A percentile compares a stretch with the other conserved stretches of the same genome.
phyloP scores from a whole-genome alignment of 2,113 vertebrate species.

The Channa maculata region DNA sequence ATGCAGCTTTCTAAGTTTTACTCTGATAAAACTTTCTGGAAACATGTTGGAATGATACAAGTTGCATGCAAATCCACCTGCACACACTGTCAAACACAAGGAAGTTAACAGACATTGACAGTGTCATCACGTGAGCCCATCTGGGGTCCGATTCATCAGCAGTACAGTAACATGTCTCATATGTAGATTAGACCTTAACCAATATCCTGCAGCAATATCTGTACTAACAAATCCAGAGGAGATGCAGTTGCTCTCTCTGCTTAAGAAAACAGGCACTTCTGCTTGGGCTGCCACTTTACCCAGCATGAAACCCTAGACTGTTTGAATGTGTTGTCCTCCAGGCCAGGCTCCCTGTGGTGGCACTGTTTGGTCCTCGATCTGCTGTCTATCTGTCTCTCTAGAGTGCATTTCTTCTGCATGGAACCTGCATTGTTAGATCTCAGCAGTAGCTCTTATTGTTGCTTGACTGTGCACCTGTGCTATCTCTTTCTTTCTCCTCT shows the following conservation, averaged over 20 bases:
- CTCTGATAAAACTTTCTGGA: conserved; percentile 60
- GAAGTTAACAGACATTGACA: conserved; percentile 35
- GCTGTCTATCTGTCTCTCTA: conserved; percentile 28
- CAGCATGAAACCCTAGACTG: conserved; percentile 34
- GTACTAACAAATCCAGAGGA: conserved; percentile 2
- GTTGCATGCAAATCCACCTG: conserved; percentile 63
- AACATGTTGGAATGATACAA: conserved; percentile 68
- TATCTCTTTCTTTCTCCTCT: neutral
- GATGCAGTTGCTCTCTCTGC: neutral
- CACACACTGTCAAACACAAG: conserved; percentile 27
- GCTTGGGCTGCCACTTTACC: conserved; percentile 5
- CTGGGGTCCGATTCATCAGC: conserved; percentile 5
- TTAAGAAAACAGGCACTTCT: conserved; percentile 12
- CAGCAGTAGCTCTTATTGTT: conserved; percentile 14
- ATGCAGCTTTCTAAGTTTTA: conserved; percentile 74
- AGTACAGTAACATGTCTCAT: conserved; percentile 1
- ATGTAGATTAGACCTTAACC: neutral
- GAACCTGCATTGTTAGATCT: conserved; percentile 45
- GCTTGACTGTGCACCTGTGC: conserved; percentile 45
- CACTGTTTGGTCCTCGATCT: conserved; percentile 64
- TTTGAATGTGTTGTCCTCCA: conserved; percentile 30
- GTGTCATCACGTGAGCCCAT: conserved; percentile 60
- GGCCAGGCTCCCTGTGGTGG: conserved; percentile 61
- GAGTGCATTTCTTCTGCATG: conserved; percentile 71
- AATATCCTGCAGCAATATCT: neutral